Evolutionary conservation across 2,888 invertebrate species (phyloP).

Genomic region (Trichopria drosophilae): DNA sequence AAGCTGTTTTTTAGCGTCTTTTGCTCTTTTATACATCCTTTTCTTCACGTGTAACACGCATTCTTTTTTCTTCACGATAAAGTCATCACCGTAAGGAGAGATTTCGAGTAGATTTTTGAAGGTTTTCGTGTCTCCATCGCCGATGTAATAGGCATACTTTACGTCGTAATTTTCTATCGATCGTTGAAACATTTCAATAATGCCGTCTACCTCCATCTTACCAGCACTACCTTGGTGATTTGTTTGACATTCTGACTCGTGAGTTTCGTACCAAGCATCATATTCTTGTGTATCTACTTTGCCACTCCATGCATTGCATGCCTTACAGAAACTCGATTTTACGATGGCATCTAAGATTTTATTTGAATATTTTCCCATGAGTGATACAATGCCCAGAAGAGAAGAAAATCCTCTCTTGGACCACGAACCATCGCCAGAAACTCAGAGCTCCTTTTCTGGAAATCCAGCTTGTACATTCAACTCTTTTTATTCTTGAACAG

Average conservation of each 20-base stretch:
- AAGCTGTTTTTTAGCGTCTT: conserved; percentile 12
- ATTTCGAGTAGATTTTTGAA: conserved; percentile 23
- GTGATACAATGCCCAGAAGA: conserved; percentile 31
- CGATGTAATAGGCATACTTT: conserved; percentile 34
- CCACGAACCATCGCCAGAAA: conserved; percentile 32
- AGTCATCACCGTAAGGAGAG: conserved; percentile 23
- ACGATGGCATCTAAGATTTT: conserved; percentile 38
- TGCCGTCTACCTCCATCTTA: conserved; percentile 37
- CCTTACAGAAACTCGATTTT: conserved; percentile 33
- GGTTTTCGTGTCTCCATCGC: conserved; percentile 35
- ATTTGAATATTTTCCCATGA: conserved; percentile 36
- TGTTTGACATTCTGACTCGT: conserved; percentile 31
- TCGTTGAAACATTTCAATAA: conserved; percentile 36
- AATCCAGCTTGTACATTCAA: too few species aligned
- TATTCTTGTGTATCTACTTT: conserved; percentile 30
- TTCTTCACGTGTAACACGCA: conserved; percentile 18
- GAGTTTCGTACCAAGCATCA: conserved; percentile 32
- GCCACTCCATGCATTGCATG: conserved; percentile 28
- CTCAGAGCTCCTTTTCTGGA: too few species aligned
- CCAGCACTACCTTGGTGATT: conserved; percentile 37
- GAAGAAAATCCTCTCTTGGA: conserved; percentile 33
- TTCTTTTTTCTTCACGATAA: conserved; percentile 18
- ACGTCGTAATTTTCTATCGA: conserved; percentile 27
- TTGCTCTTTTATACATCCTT: conserved; percentile 9
- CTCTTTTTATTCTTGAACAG: conserved; percentile 8